These are phyloP conservation scores for Amphipoea lucens DNA, from an alignment of 2,888 invertebrate genomes.

Conservation along the genomic window DNA sequence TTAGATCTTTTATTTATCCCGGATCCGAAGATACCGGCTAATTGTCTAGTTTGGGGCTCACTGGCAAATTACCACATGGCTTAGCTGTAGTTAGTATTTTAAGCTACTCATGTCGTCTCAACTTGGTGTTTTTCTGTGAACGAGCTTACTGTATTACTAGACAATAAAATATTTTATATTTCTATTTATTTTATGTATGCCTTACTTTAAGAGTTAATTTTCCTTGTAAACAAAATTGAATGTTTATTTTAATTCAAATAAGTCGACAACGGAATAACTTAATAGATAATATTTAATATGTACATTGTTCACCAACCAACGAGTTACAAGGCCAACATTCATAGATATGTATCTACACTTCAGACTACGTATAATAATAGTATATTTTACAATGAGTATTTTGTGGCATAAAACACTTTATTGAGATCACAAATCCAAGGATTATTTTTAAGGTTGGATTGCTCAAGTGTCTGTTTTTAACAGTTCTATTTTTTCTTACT, in stretches of 20 bases:
- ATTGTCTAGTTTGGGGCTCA: no score
- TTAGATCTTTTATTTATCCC: slow-evolving; percentile 8
- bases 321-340: slow-evolving; percentile 67
- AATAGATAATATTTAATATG: slow-evolving; percentile 67
- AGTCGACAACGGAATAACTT: slow-evolving; percentile 55
- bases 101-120: no score
- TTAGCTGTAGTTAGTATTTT: no score
- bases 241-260: slow-evolving; percentile 46
- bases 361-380: slow-evolving; percentile 62
- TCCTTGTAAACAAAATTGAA: slow-evolving; percentile 18
- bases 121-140: no score
- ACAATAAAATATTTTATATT: not conserved
- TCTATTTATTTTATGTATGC: not conserved
- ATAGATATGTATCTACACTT: slow-evolving; percentile 71
- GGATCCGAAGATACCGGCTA: no score
- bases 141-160: not conserved
- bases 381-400: slow-evolving; percentile 64
- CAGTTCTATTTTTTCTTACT: slow-evolving; percentile 8
- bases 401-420: slow-evolving; percentile 59
- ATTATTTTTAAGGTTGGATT: slow-evolving; percentile 62
- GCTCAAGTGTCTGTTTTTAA: slow-evolving; percentile 43
- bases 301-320: slow-evolving; percentile 65
- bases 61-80: no score
- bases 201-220: not conserved
- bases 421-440: slow-evolving; percentile 65